Conservation (phyloP, 2,797 vertebrate species). For the Ctenopoma kingsleyae region DNA sequence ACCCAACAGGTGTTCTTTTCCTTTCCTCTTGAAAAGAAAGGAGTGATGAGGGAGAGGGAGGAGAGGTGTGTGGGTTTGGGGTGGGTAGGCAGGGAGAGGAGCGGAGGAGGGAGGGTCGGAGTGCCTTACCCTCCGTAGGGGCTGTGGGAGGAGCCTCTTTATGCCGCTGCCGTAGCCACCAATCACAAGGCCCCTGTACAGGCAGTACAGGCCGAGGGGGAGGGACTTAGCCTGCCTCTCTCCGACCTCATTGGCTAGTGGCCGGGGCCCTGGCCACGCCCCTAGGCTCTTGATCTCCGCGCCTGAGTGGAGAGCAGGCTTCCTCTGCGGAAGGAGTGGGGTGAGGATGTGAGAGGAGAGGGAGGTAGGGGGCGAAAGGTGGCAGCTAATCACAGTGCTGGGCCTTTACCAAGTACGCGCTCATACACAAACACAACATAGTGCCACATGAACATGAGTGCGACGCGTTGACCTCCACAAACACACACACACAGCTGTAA, state of each 20-base stretch:
- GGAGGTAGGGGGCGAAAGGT: slow-evolving; percentile 72
- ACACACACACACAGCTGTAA: slow-evolving; percentile 6
- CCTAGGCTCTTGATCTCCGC: slow-evolving; percentile 84
- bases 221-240: slow-evolving; percentile 85
- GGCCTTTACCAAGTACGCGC: slow-evolving; percentile 52
- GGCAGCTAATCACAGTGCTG: slow-evolving; percentile 74
- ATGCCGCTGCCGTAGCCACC: slow-evolving; percentile 85
- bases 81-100: slow-evolving; percentile 38
- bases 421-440: slow-evolving; percentile 21
- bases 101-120: slow-evolving; percentile 67
- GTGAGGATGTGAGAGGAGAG: slow-evolving; percentile 66
- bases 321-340: slow-evolving; percentile 86
- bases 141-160: slow-evolving; percentile 86
- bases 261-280: slow-evolving; percentile 78
- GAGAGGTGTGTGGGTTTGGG: slow-evolving; percentile 1
- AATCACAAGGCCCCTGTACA: slow-evolving; percentile 88
- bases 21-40: slow-evolving; percentile 70
- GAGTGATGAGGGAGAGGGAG: slow-evolving; percentile 46
- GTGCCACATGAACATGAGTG: slow-evolving; percentile 26
- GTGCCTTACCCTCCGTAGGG: slow-evolving; percentile 87
- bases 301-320: slow-evolving; percentile 85
- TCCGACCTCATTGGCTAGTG: slow-evolving; percentile 77
- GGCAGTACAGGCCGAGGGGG: slow-evolving; percentile 86
- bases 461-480: slow-evolving; percentile 5
- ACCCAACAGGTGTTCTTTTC: slow-evolving; percentile 42